Conservation (phyloP, 2,888 invertebrate species). For the Coelogynopora nodosa region DNA sequence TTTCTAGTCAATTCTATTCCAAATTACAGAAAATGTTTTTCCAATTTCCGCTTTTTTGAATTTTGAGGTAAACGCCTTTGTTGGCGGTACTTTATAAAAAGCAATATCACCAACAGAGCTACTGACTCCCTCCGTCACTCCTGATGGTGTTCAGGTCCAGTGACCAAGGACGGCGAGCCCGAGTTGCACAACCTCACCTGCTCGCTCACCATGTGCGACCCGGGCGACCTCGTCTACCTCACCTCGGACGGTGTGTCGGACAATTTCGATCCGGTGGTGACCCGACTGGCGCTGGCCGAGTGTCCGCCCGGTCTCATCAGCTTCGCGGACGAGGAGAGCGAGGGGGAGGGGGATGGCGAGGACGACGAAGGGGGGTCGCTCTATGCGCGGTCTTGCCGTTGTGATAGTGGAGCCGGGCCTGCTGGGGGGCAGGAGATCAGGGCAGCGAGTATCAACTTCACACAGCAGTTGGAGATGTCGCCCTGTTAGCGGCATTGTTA, state of each 20-base stretch:
- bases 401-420: neutral
- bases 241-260: constrained; percentile 86
- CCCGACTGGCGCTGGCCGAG: constrained; percentile 70
- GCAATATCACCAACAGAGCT: too few relatives aligned
- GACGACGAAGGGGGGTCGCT: neutral
- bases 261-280: constrained; percentile 85
- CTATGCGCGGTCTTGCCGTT: constrained; percentile 9
- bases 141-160: too few relatives aligned
- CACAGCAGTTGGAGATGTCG: neutral
- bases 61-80: too few relatives aligned
- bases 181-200: constrained; percentile 81
- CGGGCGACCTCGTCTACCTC: constrained; percentile 77
- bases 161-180: constrained; percentile 74
- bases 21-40: too few relatives aligned
- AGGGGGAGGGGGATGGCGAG: too few relatives aligned
- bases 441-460: neutral
- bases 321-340: too few relatives aligned
- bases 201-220: constrained; percentile 74
- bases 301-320: neutral
- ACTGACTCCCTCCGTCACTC: too few relatives aligned
- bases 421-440: too few relatives aligned
- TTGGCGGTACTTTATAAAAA: too few relatives aligned
- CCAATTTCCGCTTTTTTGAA: too few relatives aligned
- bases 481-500: constrained; percentile 73
- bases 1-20: too few relatives aligned